A percentile compares a stretch with the other conserved stretches of the same genome.
Evolutionary conservation across 2,888 invertebrate species (phyloP).

Genomic region (Mesoligia furuncula): DNA sequence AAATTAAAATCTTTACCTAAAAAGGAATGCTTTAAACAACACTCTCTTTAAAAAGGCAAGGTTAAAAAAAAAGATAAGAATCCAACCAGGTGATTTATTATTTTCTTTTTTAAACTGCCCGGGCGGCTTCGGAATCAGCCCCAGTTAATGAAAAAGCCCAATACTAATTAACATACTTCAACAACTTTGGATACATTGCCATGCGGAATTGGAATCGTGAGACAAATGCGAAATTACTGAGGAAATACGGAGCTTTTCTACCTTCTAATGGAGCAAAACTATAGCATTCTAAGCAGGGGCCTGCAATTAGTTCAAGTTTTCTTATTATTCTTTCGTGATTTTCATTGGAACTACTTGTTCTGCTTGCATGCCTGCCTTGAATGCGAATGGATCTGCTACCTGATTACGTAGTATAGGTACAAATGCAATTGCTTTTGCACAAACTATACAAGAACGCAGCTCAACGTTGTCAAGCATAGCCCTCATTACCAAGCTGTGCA

Average conservation of each 20-base stretch:
- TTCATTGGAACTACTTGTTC: constrained; percentile 14
- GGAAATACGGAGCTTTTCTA: constrained; percentile 14
- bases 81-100: constrained; percentile 25
- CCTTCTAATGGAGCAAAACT: constrained; percentile 27
- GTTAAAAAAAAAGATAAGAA: constrained; percentile 33
- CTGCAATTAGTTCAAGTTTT: constrained; percentile 29
- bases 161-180: constrained; percentile 56
- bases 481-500: too few species aligned
- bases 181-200: constrained; percentile 43
- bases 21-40: constrained; percentile 7
- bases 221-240: constrained; percentile 29
- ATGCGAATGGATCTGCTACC: background rate
- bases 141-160: constrained; percentile 50
- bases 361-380: background rate
- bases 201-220: constrained; percentile 45
- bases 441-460: background rate
- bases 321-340: constrained; percentile 27
- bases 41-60: constrained; percentile 2
- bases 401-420: too few species aligned
- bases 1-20: background rate
- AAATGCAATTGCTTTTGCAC: background rate
- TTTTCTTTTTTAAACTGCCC: constrained; percentile 41
- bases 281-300: constrained; percentile 28
- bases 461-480: too few species aligned
- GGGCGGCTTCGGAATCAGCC: constrained; percentile 6